Base-by-base conservation (phyloP, 2,888 invertebrate species). In the Calliphora vomitoria region DNA sequence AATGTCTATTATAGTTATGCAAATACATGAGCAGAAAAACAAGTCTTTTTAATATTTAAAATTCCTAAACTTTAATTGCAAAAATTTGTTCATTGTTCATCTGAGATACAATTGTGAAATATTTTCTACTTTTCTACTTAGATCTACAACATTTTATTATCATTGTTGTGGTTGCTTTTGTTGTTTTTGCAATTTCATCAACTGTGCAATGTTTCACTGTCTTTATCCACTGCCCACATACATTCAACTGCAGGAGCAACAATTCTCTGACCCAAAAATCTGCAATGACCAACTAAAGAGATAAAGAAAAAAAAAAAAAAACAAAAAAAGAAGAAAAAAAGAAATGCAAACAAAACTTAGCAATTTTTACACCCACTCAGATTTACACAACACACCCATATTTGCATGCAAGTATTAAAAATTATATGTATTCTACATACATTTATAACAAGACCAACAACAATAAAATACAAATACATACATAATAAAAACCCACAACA, bases 211-310 rank as follows among this genome's bases (percentile, higher is more conserved):
- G 13, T 38, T 62, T n/a, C 31, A 15, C 15, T 10, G 15, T 15
- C 10, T 18, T n/a, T 15, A 31, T 15, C 31, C 35, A 18, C 69
- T 50, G 35, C 11, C 41, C n/a, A 69, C 25, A 69, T 1, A 18
- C 62, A 64, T n/a, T 4, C n/a, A 62, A 50, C 4, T 50, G 69
- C n/a, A 38, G 15, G 4, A 53, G 76, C 66, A 78, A 78, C 66
- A 66, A 78, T 78, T 41, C 53, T 25, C 66, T 78, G 78, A 68
- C 66, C 53, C 25, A 66, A 66, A 64, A 55, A 50, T 74, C 11
- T 15, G 5, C 44, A 58, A 58, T 53, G 18, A 68, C 60, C 69
- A 71, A 58, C 68, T 58, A 55, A 58, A 50, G n/a, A 35, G 20
- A 69, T 20, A n/a, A 44, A 50, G n/a, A 4, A 44, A 4, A 47